Conservation (phyloP, 2,888 invertebrate species). For the Deilephila elpenor region DNA sequence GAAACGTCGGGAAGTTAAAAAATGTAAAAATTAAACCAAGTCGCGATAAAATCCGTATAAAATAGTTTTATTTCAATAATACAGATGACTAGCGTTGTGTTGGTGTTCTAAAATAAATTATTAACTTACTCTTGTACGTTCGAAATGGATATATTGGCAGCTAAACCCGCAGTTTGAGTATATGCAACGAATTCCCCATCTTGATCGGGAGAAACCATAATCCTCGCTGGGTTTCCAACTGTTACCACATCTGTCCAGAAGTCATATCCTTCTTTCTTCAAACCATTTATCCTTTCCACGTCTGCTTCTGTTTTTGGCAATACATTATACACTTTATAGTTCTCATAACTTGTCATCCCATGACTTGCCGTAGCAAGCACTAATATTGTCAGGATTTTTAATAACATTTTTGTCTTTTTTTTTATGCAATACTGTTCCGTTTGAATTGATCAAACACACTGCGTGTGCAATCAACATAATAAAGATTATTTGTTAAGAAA, state of each 20-base stretch:
- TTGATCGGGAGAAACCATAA: conserved; percentile 56
- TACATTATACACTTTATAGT: conserved; percentile 84
- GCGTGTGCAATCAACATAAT: neutral
- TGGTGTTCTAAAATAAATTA: neutral
- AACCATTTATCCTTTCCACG: conserved; percentile 70
- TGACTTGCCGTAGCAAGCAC: conserved; percentile 19
- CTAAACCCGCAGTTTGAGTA: conserved; percentile 45
- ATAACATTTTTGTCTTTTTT: conserved; percentile 20
- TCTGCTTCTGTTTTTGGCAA: conserved; percentile 72
- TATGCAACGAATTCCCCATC: conserved; percentile 50
- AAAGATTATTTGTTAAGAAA: conserved; percentile 12
- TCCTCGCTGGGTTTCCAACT: conserved; percentile 61
- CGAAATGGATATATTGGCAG: conserved; percentile 46
- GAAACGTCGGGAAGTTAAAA: too few relatives aligned
- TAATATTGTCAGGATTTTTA: conserved; percentile 10
- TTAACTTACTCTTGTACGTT: conserved; percentile 62
- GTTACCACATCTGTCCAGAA: conserved; percentile 60
- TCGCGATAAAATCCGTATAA: too few relatives aligned
- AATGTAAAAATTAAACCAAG: too few relatives aligned
- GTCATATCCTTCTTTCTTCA: conserved; percentile 67
- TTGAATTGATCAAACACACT: neutral
- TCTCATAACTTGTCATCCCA: conserved; percentile 70
- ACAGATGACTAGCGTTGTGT: too few relatives aligned
- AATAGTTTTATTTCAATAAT: too few relatives aligned
- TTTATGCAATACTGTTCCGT: neutral